A percentile compares a stretch with the other conserved stretches of the same genome.
These are phyloP conservation scores for Sternotherus odoratus DNA, from an alignment of 2,797 vertebrate species.

Conservation along the genomic window DNA sequence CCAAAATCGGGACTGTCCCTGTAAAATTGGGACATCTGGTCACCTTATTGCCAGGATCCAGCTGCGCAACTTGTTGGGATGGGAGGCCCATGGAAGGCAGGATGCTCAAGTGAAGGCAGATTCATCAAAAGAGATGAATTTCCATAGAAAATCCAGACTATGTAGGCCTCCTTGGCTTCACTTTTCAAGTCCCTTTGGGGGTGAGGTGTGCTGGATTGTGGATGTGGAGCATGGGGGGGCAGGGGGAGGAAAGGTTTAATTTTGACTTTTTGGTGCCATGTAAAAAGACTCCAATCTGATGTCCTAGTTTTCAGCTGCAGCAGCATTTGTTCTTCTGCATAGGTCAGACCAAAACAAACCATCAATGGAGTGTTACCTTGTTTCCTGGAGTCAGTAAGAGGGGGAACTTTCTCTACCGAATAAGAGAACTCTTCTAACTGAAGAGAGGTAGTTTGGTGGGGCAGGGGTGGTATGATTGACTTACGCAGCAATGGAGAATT, in stretches of 20 bases:
- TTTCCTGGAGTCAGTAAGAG: background rate
- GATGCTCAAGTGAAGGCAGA: slow-evolving; percentile 55
- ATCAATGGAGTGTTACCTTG: background rate
- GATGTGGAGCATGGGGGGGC: slow-evolving; percentile 29
- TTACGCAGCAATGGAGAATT: slow-evolving; percentile 35
- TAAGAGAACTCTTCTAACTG: background rate
- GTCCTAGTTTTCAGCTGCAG: slow-evolving; percentile 7
- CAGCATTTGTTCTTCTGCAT: background rate
- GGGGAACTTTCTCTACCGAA: background rate
- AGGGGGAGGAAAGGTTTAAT: slow-evolving; percentile 41
- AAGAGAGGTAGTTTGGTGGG: background rate
- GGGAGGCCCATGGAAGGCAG: slow-evolving; percentile 1
- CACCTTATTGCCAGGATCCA: background rate
- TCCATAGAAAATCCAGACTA: slow-evolving; percentile 50
- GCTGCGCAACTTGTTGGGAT: slow-evolving; percentile 32
- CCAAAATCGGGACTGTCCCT: too few relatives aligned
- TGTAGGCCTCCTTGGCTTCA: slow-evolving; percentile 22
- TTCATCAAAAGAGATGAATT: slow-evolving; percentile 65
- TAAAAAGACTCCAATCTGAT: slow-evolving; percentile 20
- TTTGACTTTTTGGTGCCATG: slow-evolving; percentile 56
- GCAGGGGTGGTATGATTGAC: background rate
- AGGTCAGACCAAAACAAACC: background rate
- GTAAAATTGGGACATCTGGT: too few relatives aligned
- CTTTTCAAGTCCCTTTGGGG: slow-evolving; percentile 55
- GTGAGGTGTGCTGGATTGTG: slow-evolving; percentile 60